A percentile compares a stretch with the other conserved stretches of the same genome.
Conservation (phyloP, 2,888 invertebrate genomes). For the Ramazzottius varieornatus region DNA sequence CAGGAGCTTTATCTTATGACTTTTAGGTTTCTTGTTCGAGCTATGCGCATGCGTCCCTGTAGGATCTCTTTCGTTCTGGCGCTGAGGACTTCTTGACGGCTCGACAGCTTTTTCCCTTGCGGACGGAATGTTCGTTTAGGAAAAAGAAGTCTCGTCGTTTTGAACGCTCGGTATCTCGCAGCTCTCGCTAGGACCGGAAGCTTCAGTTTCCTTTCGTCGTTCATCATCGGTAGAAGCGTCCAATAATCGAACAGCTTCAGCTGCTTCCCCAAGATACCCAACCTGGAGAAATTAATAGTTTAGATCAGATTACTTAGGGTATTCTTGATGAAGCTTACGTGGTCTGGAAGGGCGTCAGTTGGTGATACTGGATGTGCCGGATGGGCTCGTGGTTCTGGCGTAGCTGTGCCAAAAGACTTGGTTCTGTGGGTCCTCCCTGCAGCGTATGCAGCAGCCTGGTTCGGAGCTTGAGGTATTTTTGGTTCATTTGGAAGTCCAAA, state of each 20-base stretch:
- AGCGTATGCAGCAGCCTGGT: neutral
- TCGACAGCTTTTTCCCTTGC: no score
- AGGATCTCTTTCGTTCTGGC: no score
- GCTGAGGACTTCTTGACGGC: no score
- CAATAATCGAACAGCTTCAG: neutral
- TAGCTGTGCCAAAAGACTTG: neutral
- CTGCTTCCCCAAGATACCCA: neutral
- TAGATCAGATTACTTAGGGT: neutral
- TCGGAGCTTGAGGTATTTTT: neutral
- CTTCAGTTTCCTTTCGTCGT: neutral
- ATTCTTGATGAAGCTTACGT: neutral
- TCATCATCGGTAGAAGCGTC: neutral
- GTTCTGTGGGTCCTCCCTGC: neutral
- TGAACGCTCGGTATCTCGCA: neutral
- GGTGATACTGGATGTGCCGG: neutral
- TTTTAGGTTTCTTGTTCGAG: no score
- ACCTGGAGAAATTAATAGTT: no score
- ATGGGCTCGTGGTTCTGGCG: neutral
- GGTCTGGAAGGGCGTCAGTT: neutral
- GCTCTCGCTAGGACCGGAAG: neutral
- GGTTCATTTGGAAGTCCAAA: neutral
- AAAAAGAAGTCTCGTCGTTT: neutral
- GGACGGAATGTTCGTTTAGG: no score
- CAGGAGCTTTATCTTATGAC: no score
- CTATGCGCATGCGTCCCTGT: no score